Percentiles rank a stretch among this genome's conserved stretches.
These are phyloP conservation scores for Xiphorhynchus erythropygius DNA, from an alignment of 2,797 vertebrate genomes.

Conservation along the genomic window DNA sequence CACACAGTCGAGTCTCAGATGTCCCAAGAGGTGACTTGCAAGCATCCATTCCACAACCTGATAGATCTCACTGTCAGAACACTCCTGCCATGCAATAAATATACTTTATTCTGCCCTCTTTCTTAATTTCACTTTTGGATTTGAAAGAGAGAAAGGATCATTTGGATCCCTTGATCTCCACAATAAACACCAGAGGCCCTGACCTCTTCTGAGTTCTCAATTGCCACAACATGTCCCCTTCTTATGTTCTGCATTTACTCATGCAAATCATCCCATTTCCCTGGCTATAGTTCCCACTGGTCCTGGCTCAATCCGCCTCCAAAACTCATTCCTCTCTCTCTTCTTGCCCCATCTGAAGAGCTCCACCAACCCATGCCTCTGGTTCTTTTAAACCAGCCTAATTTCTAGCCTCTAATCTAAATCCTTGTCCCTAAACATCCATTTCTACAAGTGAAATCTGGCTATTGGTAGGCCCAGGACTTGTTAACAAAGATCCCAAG, in stretches of 20 bases:
- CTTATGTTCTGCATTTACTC: neutral
- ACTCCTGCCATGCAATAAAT: neutral
- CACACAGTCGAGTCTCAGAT: neutral
- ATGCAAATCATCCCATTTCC: neutral
- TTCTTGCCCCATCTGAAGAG: fast-evolving
- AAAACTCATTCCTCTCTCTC: neutral
- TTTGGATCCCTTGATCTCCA: neutral
- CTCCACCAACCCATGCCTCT: neutral
- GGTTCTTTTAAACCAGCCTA: neutral
- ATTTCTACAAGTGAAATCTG: neutral
- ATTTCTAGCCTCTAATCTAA: neutral
- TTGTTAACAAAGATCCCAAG: neutral
- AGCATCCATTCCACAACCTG: neutral
- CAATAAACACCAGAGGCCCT: neutral
- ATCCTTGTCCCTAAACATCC: neutral
- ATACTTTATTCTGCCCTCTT: neutral
- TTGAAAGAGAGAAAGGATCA: neutral
- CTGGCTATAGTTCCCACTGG: fast-evolving
- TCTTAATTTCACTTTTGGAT: neutral
- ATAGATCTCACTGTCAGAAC: constrained; percentile 17
- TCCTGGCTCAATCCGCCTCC: neutral
- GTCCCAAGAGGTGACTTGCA: neutral
- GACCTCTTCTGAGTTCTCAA: neutral
- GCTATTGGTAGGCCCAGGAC: neutral
- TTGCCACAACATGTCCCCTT: neutral